Evolutionary conservation across 2,797 vertebrate species (phyloP), one percentile per base, ranked within the genome.

Genomic region (Percopsis omiscomaycus): DNA sequence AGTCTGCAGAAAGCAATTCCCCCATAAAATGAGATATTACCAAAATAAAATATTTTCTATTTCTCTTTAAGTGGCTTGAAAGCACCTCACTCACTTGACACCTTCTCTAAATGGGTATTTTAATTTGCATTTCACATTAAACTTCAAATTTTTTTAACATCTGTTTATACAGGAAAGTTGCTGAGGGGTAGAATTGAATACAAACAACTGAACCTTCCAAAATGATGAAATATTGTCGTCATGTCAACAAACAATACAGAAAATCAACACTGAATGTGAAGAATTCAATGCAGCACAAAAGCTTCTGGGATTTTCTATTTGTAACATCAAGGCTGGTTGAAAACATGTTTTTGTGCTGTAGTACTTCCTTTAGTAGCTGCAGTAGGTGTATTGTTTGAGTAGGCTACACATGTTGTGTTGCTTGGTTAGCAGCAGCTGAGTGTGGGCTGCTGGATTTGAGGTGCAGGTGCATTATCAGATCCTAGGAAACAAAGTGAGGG

Each of bases 401-500:
- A 13, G 37, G 55, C 8, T 64, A 69, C 73, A 67, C 62, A 61
- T 84, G 73, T 75, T 86, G 78, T 84, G 77, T 58, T 79, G 69
- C 42, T 56, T 30, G 15, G 55, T 37, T 37, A 0, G 46, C 61
- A 55, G 66, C 78, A 66, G 80, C 77, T 77, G 57, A 75, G 53
- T 69, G 62, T 78, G 72, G 86, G 87, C 83, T 63, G 61, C 75
- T 70, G 80, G 80, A 59, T 66, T 76, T 64, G 64, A 60, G 79
- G 51, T 73, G 83, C 89, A 89, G 87, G 87, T 91, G 84, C 83
- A 85, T 74, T 78, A 74, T 79, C 64, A 44, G 62, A 75, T 70
- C 73, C 73, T 29, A 22, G 51, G 16, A 10, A 22, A 10, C 9
- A 22, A 2, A 30, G 2, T 2, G 16, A 11, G 12, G 81, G 77